Evolutionary conservation across 2,797 vertebrate species (phyloP).

Genomic region (Pipistrellus nathusii): DNA sequence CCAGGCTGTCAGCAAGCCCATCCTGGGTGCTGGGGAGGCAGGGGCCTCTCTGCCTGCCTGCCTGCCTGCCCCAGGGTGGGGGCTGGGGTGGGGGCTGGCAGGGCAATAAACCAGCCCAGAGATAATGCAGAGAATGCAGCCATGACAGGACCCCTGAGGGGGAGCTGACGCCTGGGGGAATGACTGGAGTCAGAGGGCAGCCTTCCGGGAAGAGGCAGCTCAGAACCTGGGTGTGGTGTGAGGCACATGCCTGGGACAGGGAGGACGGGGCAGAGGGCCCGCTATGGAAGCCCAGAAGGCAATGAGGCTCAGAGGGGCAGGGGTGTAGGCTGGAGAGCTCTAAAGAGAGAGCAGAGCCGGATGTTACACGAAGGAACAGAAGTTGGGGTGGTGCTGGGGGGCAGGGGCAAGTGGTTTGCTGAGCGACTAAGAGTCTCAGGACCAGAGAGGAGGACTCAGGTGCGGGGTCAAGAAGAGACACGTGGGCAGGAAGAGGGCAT

Average conservation of each 20-base stretch:
- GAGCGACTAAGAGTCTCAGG: neutral
- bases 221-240: neutral
- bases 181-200: neutral
- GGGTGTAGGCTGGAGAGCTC: neutral
- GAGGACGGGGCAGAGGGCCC: neutral
- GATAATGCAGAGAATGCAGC: neutral
- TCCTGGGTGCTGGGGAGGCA: too few species aligned
- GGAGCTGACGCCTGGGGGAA: neutral
- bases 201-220: conserved; percentile 8
- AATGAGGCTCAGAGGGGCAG: neutral
- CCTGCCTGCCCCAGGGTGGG: neutral
- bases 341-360: neutral
- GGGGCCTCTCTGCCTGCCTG: too few species aligned
- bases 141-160: neutral
- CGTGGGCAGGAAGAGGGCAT: neutral
- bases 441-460: neutral
- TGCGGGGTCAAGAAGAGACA: neutral
- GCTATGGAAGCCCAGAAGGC: neutral
- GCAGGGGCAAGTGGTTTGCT: neutral
- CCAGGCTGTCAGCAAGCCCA: neutral
- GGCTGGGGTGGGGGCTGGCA: neutral
- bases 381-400: neutral
- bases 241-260: neutral
- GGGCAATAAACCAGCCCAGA: neutral
- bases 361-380: neutral